Conservation (phyloP, 2,797 vertebrate genomes). For the Spizella passerina region DNA sequence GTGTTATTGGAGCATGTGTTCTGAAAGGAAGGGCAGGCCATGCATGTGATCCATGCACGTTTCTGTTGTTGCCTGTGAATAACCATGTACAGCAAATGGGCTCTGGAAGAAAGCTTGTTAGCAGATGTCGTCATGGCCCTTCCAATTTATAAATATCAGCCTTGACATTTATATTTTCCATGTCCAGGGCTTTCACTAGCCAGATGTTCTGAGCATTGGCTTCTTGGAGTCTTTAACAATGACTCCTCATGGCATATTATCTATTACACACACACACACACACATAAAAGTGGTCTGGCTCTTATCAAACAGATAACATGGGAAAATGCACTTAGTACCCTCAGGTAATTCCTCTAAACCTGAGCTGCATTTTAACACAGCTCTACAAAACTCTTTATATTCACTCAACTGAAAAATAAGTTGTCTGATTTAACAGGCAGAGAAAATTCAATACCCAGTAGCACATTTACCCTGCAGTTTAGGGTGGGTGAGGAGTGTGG, state of each 20-base stretch:
- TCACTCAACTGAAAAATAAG: background rate
- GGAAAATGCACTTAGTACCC: background rate
- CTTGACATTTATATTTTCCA: constrained; percentile 64
- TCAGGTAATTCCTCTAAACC: background rate
- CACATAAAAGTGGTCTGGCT: background rate
- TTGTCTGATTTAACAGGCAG: background rate
- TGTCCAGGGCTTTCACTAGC: constrained; percentile 25
- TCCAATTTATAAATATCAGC: constrained; percentile 54
- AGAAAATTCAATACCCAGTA: background rate
- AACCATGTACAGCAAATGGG: constrained; percentile 20
- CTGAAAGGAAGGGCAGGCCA: background rate
- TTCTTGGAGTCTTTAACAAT: background rate
- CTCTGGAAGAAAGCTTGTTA: constrained; percentile 41
- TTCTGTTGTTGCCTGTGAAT: constrained; percentile 47
- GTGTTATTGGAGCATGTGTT: background rate
- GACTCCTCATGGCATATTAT: background rate
- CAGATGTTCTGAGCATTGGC: constrained; percentile 42
- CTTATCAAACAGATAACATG: background rate
- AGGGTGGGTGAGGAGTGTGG: background rate
- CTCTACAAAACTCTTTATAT: background rate
- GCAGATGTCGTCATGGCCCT: constrained; percentile 57
- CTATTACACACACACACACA: background rate
- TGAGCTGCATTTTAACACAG: background rate
- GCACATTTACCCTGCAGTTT: background rate
- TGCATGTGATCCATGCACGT: background rate